Conservation (phyloP, 2,113 vertebrate species). For the Spilogale gracilis region DNA sequence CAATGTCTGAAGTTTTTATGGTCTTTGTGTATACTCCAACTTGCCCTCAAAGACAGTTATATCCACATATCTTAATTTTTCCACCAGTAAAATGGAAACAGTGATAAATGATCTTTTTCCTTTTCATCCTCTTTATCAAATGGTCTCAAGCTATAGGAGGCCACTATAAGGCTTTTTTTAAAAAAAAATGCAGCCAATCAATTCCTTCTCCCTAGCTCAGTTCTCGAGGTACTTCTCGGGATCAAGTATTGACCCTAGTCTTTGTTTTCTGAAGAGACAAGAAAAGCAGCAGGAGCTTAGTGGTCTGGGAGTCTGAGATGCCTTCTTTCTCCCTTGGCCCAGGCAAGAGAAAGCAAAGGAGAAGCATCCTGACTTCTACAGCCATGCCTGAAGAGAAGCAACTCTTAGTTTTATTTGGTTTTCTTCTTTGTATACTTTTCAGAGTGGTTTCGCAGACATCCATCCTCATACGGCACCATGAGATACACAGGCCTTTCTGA, state of each 20-base stretch:
- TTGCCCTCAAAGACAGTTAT: slow-evolving; percentile 23
- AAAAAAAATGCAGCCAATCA: background rate
- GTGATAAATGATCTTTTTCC: background rate
- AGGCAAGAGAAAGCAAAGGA: background rate
- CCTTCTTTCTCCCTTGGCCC: background rate
- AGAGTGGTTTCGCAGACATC: background rate
- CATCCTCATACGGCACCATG: background rate
- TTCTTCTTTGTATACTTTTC: background rate
- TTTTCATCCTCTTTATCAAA: background rate
- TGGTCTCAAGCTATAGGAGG: background rate
- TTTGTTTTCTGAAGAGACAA: slow-evolving; percentile 26
- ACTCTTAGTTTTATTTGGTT: background rate
- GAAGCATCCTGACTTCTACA: background rate
- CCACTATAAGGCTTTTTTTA: background rate
- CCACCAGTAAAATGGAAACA: background rate
- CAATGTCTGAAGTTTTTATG: background rate
- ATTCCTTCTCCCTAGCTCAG: background rate
- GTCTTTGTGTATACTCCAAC: background rate
- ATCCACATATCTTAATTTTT: slow-evolving; percentile 39
- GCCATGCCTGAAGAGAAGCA: background rate
- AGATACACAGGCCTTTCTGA: background rate
- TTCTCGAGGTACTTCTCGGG: slow-evolving; percentile 42
- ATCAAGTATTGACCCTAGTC: slow-evolving; percentile 23
- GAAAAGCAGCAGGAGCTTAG: background rate
- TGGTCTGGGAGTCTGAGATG: background rate